Conservation (phyloP, 2,797 vertebrate species). For the Spizella passerina region DNA sequence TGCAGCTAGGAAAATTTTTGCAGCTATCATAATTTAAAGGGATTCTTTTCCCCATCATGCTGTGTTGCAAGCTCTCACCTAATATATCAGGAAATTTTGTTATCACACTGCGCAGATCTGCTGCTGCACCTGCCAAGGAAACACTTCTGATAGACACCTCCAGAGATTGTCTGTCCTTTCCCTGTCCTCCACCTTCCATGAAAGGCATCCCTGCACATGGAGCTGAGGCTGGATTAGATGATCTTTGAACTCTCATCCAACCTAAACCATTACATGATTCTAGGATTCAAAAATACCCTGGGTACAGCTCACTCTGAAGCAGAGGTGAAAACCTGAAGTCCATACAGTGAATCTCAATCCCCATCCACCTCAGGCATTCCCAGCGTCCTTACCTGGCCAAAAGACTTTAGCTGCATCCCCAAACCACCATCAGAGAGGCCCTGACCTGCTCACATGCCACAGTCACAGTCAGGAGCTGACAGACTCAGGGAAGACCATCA, state of each 20-base stretch:
- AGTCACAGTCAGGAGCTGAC: neutral
- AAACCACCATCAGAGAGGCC: neutral
- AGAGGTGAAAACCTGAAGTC: neutral
- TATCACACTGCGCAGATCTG: accelerated
- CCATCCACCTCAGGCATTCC: accelerated
- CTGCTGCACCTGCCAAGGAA: neutral
- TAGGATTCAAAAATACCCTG: neutral
- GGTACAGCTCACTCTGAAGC: neutral
- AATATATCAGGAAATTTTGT: accelerated
- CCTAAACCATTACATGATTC: neutral
- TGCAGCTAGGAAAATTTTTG: neutral
- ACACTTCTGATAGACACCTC: neutral
- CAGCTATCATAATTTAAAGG: neutral
- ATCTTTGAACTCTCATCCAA: neutral
- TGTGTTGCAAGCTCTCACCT: neutral
- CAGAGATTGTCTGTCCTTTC: neutral
- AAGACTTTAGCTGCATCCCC: neutral
- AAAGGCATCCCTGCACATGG: neutral
- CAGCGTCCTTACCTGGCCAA: neutral
- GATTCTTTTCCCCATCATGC: neutral
- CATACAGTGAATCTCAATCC: neutral
- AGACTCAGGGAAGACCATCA: neutral
- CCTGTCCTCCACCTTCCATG: neutral
- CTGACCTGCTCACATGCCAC: neutral
- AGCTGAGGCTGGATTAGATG: neutral